Evolutionary conservation across 2,888 invertebrate genomes (phyloP).

Genomic region (Drosophila tripunctata): DNA sequence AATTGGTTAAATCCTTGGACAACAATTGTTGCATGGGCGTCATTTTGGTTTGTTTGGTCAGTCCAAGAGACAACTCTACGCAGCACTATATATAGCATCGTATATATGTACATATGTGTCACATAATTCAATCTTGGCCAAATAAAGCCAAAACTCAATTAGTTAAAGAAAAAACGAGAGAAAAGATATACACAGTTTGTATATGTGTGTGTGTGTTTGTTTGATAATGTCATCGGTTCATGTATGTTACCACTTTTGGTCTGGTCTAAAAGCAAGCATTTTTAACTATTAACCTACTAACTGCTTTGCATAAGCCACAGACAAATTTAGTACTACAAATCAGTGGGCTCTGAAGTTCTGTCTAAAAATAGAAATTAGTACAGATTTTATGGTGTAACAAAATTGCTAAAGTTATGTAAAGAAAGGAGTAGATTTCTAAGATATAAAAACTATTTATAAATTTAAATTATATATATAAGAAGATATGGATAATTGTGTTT

Average conservation of each 20-base stretch:
- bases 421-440: too few species aligned
- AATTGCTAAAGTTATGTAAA: too few species aligned
- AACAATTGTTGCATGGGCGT: constrained; percentile 42
- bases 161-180: constrained; percentile 24
- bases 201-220: background rate
- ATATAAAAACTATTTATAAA: too few species aligned
- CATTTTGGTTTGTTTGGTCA: constrained; percentile 16
- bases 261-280: constrained; percentile 12
- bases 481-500: too few species aligned
- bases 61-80: constrained; percentile 5
- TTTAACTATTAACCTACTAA: constrained; percentile 45
- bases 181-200: constrained; percentile 11
- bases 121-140: constrained; percentile 47
- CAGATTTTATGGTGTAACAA: background rate
- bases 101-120: constrained; percentile 20
- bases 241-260: constrained; percentile 49
- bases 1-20: constrained; percentile 37
- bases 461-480: too few species aligned
- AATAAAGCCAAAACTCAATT: constrained; percentile 57
- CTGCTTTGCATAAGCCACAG: constrained; percentile 52
- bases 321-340: constrained; percentile 16
- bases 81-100: background rate
- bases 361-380: constrained; percentile 3
- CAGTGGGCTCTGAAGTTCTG: constrained; percentile 6
- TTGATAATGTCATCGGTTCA: constrained; percentile 56